These are phyloP conservation scores for Drosophila kurseongensis DNA, from an alignment of 1,140 invertebrate genomes.

Conservation along the genomic window DNA sequence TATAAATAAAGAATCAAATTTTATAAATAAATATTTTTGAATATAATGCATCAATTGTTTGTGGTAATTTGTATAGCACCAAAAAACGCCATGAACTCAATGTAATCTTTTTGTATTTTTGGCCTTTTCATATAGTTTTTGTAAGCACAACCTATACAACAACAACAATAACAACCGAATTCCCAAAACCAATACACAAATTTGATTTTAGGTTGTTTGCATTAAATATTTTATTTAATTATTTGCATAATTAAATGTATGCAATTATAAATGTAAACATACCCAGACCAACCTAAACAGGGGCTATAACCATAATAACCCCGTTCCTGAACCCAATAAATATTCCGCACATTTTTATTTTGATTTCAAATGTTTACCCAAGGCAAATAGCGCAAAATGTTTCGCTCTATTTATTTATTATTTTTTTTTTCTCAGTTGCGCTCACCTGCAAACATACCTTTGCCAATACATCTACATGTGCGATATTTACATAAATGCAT, in stretches of 20 bases:
- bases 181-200: constrained; percentile 56
- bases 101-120: constrained; percentile 70
- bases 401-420: constrained; percentile 68
- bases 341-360: constrained; percentile 13
- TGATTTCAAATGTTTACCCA: constrained; percentile 37
- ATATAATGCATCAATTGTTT: constrained; percentile 79
- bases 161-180: constrained; percentile 23
- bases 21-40: constrained; percentile 72
- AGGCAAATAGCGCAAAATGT: constrained; percentile 73
- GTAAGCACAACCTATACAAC: constrained; percentile 35
- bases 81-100: constrained; percentile 57
- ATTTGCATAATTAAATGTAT: constrained; percentile 80
- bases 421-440: constrained; percentile 40
- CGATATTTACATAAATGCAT: constrained; percentile 61
- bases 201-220: constrained; percentile 68
- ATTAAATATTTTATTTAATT: constrained; percentile 78
- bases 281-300: constrained; percentile 19
- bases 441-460: constrained; percentile 27
- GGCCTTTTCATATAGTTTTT: constrained; percentile 50
- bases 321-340: neutral
- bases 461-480: constrained; percentile 27
- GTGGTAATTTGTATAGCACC: constrained; percentile 84
- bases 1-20: constrained; percentile 30
- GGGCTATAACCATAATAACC: constrained; percentile 26
- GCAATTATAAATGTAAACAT: constrained; percentile 81